phyloP scores from a whole-genome alignment of 2,888 invertebrate species.

The Micropterix aruncella region DNA sequence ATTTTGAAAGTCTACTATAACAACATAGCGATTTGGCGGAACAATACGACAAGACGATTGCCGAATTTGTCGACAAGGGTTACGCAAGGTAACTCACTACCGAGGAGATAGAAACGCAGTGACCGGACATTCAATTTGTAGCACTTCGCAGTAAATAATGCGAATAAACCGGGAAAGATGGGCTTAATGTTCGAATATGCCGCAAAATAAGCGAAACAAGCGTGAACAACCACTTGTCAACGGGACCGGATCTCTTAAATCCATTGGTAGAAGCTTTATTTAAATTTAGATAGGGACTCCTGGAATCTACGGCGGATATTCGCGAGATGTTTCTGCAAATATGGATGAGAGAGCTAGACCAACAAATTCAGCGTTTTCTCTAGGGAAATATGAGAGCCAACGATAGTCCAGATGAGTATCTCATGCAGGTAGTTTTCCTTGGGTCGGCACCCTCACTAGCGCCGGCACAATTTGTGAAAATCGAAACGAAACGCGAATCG shows the following conservation, averaged over 20 bases:
- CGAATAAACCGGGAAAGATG: constrained; percentile 13
- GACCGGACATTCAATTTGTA: constrained; percentile 14
- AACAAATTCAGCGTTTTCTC: not conserved
- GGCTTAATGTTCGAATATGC: constrained; percentile 16
- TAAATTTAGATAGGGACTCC: constrained; percentile 15
- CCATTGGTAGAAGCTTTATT: constrained; percentile 16
- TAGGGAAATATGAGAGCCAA: constrained; percentile 1
- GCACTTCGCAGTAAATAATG: constrained; percentile 12
- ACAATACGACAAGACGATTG: constrained; percentile 7
- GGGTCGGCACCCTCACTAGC: too few species aligned
- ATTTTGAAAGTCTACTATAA: constrained; percentile 8
- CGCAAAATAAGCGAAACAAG: constrained; percentile 11
- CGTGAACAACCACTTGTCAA: constrained; percentile 14
- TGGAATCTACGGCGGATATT: constrained; percentile 14
- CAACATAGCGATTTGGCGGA: constrained; percentile 7
- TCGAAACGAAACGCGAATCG: too few species aligned
- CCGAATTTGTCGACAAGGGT: constrained; percentile 6
- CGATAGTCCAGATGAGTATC: too few species aligned
- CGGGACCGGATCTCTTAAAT: constrained; percentile 16
- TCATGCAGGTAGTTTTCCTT: too few species aligned
- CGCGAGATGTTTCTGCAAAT: constrained; percentile 12
- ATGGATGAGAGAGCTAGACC: constrained; percentile 12
- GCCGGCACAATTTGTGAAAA: too few species aligned
- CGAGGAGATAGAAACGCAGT: too few species aligned
- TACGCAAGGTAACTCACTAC: constrained; percentile 5